Base-by-base conservation (phyloP, 2,888 invertebrate genomes). In the Zygothrica quintamaculata region DNA sequence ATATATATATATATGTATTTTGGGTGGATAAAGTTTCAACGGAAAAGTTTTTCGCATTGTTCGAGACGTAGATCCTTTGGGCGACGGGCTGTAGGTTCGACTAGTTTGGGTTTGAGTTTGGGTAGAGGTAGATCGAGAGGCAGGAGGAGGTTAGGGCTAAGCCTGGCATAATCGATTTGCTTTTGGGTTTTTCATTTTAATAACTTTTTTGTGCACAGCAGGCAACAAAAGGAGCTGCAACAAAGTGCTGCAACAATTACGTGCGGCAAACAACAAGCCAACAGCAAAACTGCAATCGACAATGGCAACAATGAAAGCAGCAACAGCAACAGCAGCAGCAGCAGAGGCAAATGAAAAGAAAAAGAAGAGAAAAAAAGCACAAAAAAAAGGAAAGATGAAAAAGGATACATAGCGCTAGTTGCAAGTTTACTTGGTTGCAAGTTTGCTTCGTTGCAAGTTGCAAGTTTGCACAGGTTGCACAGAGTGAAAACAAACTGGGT, bases 201-300 rank as follows among this genome's bases (percentile, higher is more conserved):
- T 81, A 81, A 86, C 65, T 84, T 85, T n/a, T 84, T 55, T 62
- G 3, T 34, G 12, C 34, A 22, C 58, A 56, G 51, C 18, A n/a
- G 51, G 47, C 65, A 69, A 58, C 55, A 51, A 44, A 56, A 43
- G 26, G 18, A 12, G 40, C 33, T 44, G 67, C 64, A 68, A 73
- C 53, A 64, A 55, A 70, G 76, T 73, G 74, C 68, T 67, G 86
- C 86, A 80, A 84, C 84, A 81, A 81, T 81, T 81, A 86, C 86
- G 80, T 81, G 80, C 80, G 36, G 80, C 77, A 82, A 80, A 78
- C 78, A 74, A 62, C 18, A 5, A 22, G 18, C 62, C 59, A 57
- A 67, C 50, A 67, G 33, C 65, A 39, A 57, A 22, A 56, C 56
- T 76, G 72, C 73, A 58, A 76, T 74, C 80, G 61, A 64, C 77